These are phyloP conservation scores for Melanerpes aurifrons DNA, from an alignment of 2,113 vertebrate genomes.

Conservation along the genomic window DNA sequence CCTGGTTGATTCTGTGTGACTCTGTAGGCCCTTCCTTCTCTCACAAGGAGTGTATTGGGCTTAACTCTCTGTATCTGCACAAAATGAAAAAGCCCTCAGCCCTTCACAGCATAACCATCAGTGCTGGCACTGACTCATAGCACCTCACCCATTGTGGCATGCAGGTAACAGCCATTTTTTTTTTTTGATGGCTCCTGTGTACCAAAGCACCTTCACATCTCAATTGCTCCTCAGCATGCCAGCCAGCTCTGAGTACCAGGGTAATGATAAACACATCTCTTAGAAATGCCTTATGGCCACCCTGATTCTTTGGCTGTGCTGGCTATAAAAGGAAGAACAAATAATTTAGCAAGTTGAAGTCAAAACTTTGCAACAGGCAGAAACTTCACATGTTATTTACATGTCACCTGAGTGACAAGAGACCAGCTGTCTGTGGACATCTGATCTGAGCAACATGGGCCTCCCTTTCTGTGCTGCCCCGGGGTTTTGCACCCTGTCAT, in stretches of 20 bases:
- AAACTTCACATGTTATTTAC: not conserved
- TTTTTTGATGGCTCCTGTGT: not conserved
- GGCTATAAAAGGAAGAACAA: not conserved
- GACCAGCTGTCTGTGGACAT: not conserved
- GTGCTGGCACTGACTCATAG: not conserved
- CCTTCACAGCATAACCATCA: not conserved
- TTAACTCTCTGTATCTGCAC: not conserved
- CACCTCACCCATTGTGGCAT: not conserved
- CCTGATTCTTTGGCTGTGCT: not conserved
- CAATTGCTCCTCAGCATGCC: fast-evolving
- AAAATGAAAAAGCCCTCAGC: not conserved
- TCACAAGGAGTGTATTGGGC: not conserved
- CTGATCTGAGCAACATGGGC: not conserved
- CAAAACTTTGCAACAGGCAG: not conserved
- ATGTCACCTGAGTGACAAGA: not conserved
- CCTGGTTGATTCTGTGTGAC: too few species aligned
- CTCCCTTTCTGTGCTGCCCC: not conserved
- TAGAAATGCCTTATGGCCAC: not conserved
- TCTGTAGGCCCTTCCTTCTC: not conserved
- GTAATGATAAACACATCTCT: fast-evolving
- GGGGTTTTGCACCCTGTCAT: slow-evolving; percentile 11
- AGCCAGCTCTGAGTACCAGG: not conserved
- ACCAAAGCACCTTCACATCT: not conserved
- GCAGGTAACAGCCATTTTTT: not conserved
- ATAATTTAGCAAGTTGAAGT: not conserved